These are phyloP conservation scores for Grammomys dolichurus DNA, from an alignment of 2,113 vertebrate genomes.

Conservation along the genomic window DNA sequence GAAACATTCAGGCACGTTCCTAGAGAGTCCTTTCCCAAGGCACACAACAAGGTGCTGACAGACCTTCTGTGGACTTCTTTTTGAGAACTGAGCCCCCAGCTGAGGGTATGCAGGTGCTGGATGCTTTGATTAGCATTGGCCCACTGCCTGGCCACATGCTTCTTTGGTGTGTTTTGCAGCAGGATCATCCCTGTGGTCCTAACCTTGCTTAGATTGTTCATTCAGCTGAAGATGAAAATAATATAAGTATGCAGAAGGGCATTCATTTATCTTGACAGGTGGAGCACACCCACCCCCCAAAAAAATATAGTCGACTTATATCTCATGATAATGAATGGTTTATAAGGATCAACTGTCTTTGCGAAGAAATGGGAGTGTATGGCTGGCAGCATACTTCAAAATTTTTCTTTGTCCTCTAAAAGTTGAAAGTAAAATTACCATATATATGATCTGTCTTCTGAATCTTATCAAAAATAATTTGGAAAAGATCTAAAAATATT, in stretches of 20 bases:
- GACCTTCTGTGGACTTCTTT: constrained; percentile 59
- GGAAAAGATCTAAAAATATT: neutral
- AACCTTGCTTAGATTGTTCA: constrained; percentile 55
- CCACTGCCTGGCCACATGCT: constrained; percentile 74
- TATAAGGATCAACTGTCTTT: neutral
- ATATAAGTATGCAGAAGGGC: neutral
- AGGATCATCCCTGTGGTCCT: constrained; percentile 35
- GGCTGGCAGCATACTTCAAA: neutral
- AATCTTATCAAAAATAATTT: neutral
- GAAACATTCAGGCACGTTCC: constrained; percentile 74
- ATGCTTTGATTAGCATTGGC: constrained; percentile 75
- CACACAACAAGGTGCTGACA: constrained; percentile 76
- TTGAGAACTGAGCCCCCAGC: constrained; percentile 76
- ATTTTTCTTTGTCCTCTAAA: neutral
- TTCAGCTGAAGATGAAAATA: neutral
- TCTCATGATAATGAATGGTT: neutral
- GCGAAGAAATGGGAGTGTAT: neutral
- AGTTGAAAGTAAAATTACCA: neutral
- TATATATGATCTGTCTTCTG: neutral
- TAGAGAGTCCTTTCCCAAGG: constrained; percentile 70
- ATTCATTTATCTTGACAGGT: constrained; percentile 23
- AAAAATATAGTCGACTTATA: neutral
- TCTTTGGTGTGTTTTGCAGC: constrained; percentile 9
- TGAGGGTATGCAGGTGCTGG: constrained; percentile 81
- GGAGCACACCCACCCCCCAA: neutral